Conservation (phyloP, 2,113 vertebrate genomes). For the Coryphaenoides rupestris region DNA sequence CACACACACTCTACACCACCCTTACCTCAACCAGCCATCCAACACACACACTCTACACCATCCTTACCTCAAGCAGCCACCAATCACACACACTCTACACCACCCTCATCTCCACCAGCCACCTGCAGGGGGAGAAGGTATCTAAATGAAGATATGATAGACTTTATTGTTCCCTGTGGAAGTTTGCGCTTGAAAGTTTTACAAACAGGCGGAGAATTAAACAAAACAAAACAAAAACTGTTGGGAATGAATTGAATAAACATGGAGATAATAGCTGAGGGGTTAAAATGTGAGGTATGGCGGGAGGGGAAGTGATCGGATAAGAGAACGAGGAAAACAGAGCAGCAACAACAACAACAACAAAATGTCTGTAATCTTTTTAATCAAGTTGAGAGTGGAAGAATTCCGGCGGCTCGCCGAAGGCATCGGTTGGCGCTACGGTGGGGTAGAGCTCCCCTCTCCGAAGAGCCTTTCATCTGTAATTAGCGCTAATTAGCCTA, state of each 20-base stretch:
- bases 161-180: not conserved
- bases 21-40: not conserved
- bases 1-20: not conserved
- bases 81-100: too few relatives aligned
- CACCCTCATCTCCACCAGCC: not conserved
- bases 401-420: constrained; percentile 51
- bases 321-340: not conserved
- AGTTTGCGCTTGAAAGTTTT: not conserved
- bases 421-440: constrained; percentile 65
- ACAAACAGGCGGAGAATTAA: not conserved
- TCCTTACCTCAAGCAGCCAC: too few relatives aligned
- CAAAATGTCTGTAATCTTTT: constrained; percentile 39
- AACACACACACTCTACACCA: too few relatives aligned
- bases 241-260: constrained; percentile 6
- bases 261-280: not conserved
- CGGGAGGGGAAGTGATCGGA: not conserved
- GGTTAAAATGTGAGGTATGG: too few relatives aligned
- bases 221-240: not conserved
- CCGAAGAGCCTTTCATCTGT: constrained; percentile 62
- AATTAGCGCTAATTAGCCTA: constrained; percentile 71
- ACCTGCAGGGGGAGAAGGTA: not conserved
- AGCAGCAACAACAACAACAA: constrained; percentile 3
- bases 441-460: constrained; percentile 39
- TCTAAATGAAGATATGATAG: not conserved
- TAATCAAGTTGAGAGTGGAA: constrained; percentile 50